Evolutionary conservation across 2,888 invertebrate species (phyloP).

Genomic region (Lasioglossum calceatum): DNA sequence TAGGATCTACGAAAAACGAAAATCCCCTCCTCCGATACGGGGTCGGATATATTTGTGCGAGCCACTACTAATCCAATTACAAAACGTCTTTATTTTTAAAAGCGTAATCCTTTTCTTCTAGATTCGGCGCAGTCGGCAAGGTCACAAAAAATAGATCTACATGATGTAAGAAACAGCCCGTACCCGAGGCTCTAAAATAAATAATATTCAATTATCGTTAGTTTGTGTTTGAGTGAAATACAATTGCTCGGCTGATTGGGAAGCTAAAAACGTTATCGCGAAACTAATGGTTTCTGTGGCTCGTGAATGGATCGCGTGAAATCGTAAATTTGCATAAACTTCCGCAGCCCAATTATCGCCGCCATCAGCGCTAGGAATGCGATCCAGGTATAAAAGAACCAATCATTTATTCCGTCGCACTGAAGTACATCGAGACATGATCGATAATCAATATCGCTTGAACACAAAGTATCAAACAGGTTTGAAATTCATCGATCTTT

Average conservation of each 20-base stretch:
- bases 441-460: not conserved
- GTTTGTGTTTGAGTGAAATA: not conserved
- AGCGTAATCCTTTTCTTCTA: no score
- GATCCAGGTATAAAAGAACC: not conserved
- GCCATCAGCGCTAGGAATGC: not conserved
- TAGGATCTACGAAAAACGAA: no score
- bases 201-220: not conserved
- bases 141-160: no score
- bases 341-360: not conserved
- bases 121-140: no score
- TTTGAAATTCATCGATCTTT: conserved; percentile 44
- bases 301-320: not conserved
- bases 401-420: not conserved
- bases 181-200: not conserved
- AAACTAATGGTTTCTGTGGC: not conserved
- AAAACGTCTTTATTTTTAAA: no score
- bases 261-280: not conserved
- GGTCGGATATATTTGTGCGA: no score
- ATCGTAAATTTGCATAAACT: not conserved
- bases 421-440: not conserved
- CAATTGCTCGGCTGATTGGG: not conserved
- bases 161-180: no score
- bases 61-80: no score
- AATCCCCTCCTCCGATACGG: no score
- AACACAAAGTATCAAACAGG: conserved; percentile 28